Base-by-base conservation (phyloP, 2,113 vertebrate genomes). In the Raja brachyura region DNA sequence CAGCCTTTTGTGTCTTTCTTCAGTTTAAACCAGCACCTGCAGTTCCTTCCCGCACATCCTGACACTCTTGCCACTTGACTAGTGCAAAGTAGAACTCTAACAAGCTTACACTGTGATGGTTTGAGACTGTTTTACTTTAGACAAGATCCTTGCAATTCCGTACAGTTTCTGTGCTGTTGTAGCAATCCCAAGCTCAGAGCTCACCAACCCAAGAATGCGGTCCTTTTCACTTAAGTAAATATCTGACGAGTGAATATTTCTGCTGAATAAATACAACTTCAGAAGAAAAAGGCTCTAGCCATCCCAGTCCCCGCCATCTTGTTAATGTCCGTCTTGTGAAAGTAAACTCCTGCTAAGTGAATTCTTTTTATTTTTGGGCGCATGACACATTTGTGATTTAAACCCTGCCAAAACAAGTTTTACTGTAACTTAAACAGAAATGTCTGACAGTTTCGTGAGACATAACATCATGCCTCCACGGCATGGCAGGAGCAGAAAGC, bases 311-410 rank as follows among this genome's bases (percentile, higher is more conserved):
- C 63, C 59, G 28, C 59, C 83, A 88, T 88, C 83, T 14, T 63
- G 59, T 63, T 88, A 88, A 88, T 4, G 83, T 88, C 18, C 28
- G 63, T 28, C 31, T 88, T 88, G 83, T 59, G 31, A 88, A 88
- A 88, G 83, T 63, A 66, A 88, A 88, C 83, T 88, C 63, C 33
- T 92, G 90, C 54, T 73, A 73, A 92, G 90, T 92, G 90, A 92
- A 92, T 83, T 93, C 56, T 81, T 90, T 95, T 93, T 93, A 78
- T 93, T 48, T 83, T 63, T 75, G 63, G 61, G 61, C 66, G 68
- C 63, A 81, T 68, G 77, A 93, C 78, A 83, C 78, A 93, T 16
- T 83, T 93, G n/a, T 81, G 63, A 81, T 63, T 93, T 78, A 70
- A 93, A 81, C 59, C 77, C 78, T 93, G 93, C 76, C 90, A 92